Conservation (phyloP, 2,888 invertebrate species). For the Rhamphomyia laevipes region DNA sequence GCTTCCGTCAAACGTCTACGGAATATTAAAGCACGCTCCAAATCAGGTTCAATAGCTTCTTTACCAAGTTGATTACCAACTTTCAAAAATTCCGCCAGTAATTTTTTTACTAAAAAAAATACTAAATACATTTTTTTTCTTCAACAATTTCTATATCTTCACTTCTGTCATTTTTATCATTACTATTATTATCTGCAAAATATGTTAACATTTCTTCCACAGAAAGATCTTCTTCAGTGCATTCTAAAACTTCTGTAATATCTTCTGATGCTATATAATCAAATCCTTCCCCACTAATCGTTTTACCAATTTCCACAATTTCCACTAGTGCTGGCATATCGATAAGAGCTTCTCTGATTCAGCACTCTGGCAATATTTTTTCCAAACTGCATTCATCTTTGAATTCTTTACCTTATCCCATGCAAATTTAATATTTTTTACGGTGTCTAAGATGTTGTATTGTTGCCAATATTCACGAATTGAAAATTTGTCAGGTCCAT, state of each 20-base stretch:
- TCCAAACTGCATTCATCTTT: too few species aligned
- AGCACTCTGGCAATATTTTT: too few species aligned
- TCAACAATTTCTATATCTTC: slow-evolving; percentile 1
- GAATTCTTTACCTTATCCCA: too few species aligned
- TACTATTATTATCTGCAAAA: slow-evolving; percentile 3
- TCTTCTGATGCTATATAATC: slow-evolving; percentile 15
- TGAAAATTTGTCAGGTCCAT: too few species aligned
- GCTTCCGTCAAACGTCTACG: slow-evolving; percentile 1
- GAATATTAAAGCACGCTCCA: slow-evolving; percentile 3
- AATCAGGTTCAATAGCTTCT: slow-evolving; percentile 4
- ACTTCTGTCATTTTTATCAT: neutral
- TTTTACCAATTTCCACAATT: too few species aligned
- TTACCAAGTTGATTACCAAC: slow-evolving; percentile 4
- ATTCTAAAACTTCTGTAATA: slow-evolving; percentile 13
- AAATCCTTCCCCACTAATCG: too few species aligned
- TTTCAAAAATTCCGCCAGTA: slow-evolving; percentile 4
- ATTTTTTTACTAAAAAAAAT: too few species aligned
- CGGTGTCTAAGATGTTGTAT: too few species aligned
- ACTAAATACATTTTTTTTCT: slow-evolving; percentile 4
- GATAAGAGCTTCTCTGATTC: too few species aligned
- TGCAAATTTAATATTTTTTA: too few species aligned
- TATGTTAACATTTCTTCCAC: neutral
- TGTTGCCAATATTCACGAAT: too few species aligned
- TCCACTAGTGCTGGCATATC: too few species aligned
- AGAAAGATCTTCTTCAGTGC: slow-evolving; percentile 7